phyloP scores from a whole-genome alignment of 2,888 invertebrate genomes.

The Scelioninae gen. 1 region DNA sequence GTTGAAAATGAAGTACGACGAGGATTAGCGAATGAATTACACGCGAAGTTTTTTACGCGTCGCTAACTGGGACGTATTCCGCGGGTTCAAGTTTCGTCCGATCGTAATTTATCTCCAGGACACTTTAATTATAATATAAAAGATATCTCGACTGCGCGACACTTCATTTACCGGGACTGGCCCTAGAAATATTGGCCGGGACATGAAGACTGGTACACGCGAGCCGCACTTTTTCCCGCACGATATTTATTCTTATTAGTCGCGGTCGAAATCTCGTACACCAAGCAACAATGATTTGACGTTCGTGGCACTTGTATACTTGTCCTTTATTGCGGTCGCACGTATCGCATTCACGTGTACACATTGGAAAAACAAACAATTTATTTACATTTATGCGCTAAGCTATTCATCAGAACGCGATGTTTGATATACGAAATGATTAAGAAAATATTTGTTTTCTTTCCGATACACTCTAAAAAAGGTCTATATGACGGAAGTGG shows the following conservation, averaged over 20 bases:
- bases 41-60: slow-evolving; percentile 28
- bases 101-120: slow-evolving; percentile 53
- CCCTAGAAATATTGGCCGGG: slow-evolving; percentile 30
- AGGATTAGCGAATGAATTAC: slow-evolving; percentile 27
- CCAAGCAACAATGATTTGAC: slow-evolving; percentile 55
- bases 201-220: slow-evolving; percentile 52
- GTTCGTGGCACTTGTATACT: slow-evolving; percentile 54
- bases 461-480: too few species aligned
- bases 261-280: slow-evolving; percentile 40
- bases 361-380: slow-evolving; percentile 47
- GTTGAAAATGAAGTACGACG: not conserved
- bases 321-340: slow-evolving; percentile 29
- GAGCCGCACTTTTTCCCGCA: slow-evolving; percentile 37
- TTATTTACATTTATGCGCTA: slow-evolving; percentile 43
- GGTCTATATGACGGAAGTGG: too few species aligned
- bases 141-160: slow-evolving; percentile 34
- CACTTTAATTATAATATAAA: slow-evolving; percentile 57
- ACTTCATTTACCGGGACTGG: slow-evolving; percentile 43
- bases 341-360: slow-evolving; percentile 28
- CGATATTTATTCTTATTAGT: slow-evolving; percentile 58
- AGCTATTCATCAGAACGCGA: slow-evolving; percentile 34
- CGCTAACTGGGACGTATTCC: slow-evolving; percentile 24
- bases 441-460: not conserved
- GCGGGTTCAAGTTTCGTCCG: slow-evolving; percentile 22
- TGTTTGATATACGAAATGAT: not conserved